Percentiles rank a stretch among this genome's conserved stretches.
phyloP scores from a whole-genome alignment of 2,888 invertebrate genomes.

The Eudemis profundana region DNA sequence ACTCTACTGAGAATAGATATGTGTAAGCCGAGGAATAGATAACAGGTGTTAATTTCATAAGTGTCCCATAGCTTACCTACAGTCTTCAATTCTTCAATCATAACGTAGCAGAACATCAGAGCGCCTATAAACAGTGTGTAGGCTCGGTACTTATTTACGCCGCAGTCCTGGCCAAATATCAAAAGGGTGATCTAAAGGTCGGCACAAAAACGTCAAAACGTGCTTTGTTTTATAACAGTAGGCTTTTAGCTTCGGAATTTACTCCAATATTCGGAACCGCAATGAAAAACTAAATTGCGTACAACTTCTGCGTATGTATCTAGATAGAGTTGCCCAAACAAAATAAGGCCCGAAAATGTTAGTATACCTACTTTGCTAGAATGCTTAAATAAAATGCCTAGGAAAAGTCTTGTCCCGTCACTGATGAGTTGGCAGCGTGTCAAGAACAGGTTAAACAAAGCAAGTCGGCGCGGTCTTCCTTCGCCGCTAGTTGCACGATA shows the following conservation, averaged over 20 bases:
- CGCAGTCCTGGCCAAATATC: conserved; percentile 12
- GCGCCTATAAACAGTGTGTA: not conserved
- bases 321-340: not conserved
- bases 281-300: conserved; percentile 3
- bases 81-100: too few species aligned
- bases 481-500: not conserved
- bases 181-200: conserved; percentile 20
- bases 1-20: too few species aligned
- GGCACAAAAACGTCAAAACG: conserved; percentile 16
- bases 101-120: too few species aligned
- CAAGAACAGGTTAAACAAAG: conserved; percentile 18
- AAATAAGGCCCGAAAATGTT: conserved; percentile 4
- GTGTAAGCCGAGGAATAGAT: too few species aligned
- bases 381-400: conserved; percentile 14
- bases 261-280: conserved; percentile 3
- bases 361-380: not conserved
- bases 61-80: too few species aligned
- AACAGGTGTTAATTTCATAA: too few species aligned
- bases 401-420: not conserved
- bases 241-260: not conserved
- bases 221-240: conserved; percentile 18
- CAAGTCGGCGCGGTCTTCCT: not conserved
- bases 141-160: not conserved
- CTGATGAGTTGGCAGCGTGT: conserved; percentile 4
- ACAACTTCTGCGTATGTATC: too few species aligned